Percentiles rank a stretch among this genome's conserved stretches.
Conservation (phyloP, 64 coral and sea anemone genomes). For the Montipora sp. region DNA sequence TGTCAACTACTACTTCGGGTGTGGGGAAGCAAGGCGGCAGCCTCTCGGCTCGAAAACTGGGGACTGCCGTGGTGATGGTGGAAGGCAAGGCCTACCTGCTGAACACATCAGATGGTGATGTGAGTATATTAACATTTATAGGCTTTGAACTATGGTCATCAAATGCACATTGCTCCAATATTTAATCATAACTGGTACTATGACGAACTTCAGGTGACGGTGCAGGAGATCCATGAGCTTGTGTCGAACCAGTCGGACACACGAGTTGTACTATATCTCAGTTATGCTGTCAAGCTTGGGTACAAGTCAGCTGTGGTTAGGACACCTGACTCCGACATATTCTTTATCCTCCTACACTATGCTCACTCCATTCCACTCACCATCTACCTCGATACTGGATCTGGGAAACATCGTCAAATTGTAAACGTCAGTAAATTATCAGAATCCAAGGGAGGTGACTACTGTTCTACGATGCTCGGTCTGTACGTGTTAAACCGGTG, state of each 20-base stretch:
- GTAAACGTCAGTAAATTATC: conserved; percentile 61
- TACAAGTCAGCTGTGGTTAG: conserved; percentile 55
- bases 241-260: conserved; percentile 59
- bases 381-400: conserved; percentile 38
- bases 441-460: conserved; percentile 33
- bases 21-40: conserved; percentile 39
- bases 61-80: conserved; percentile 24
- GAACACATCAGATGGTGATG: conserved; percentile 20
- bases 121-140: conserved; percentile 39
- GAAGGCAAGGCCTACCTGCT: conserved; percentile 60
- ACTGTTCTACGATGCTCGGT: conserved; percentile 53
- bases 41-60: conserved; percentile 25
- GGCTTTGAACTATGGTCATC: not conserved
- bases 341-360: conserved; percentile 61
- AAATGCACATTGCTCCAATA: conserved; percentile 1
- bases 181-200: conserved; percentile 38
- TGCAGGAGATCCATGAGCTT: conserved; percentile 34
- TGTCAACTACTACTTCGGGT: conserved; percentile 38
- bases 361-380: conserved; percentile 48
- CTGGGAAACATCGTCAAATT: conserved; percentile 48
- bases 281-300: conserved; percentile 37
- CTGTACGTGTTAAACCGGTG: conserved; percentile 69
- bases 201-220: not conserved
- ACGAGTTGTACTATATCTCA: conserved; percentile 60
- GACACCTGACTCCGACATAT: conserved; percentile 60